These are phyloP conservation scores for Mus spicilegus DNA, from an alignment of 2,113 vertebrate species.

Conservation along the genomic window DNA sequence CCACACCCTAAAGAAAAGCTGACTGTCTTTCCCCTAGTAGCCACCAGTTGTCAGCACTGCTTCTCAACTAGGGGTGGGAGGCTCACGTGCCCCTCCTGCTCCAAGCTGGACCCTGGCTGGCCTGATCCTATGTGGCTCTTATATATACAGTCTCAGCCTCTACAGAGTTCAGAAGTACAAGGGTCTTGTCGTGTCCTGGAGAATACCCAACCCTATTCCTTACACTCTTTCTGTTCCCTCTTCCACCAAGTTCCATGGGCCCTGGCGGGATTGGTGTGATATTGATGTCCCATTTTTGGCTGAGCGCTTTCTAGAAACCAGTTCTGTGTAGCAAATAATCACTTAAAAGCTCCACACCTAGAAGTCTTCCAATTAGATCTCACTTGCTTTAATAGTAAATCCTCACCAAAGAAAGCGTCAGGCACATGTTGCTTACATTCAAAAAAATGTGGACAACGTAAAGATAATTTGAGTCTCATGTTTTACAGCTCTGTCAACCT, in stretches of 20 bases:
- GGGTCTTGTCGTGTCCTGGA: not conserved
- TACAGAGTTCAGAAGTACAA: too few relatives aligned
- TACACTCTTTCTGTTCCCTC: not conserved
- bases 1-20: not conserved
- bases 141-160: not conserved
- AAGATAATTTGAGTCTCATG: conserved; percentile 24
- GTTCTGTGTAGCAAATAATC: not conserved
- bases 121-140: not conserved
- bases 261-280: not conserved
- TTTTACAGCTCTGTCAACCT: conserved; percentile 37
- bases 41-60: not conserved
- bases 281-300: not conserved
- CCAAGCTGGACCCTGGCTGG: not conserved
- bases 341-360: not conserved
- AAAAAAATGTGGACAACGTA: not conserved
- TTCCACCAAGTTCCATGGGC: too few relatives aligned
- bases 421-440: not conserved
- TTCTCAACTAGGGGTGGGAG: too few relatives aligned
- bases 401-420: conserved; percentile 1
- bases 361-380: not conserved
- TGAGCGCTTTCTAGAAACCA: not conserved
- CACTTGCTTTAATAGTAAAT: conserved; percentile 24
- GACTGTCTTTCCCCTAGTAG: not conserved
- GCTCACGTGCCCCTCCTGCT: not conserved
- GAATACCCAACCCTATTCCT: not conserved